Base-by-base conservation (phyloP, 2,888 invertebrate genomes). In the Coronaproctus castanopsis region DNA sequence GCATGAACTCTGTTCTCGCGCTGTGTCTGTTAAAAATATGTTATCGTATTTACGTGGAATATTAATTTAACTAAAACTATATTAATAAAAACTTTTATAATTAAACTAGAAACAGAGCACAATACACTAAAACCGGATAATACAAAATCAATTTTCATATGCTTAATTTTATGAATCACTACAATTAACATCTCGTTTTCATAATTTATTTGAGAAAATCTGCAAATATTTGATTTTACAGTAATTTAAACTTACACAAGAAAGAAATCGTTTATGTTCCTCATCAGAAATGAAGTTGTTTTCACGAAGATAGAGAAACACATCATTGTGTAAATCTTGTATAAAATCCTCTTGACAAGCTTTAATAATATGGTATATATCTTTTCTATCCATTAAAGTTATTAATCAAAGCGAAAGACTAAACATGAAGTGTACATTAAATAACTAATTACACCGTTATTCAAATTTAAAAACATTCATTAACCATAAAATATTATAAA, bases 261-360 rank as follows among this genome's bases (percentile, higher is more conserved):
- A 55, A 57, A 51, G 57, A 21, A 65, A 63, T 2, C 49, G 2
- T 3, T 53, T 10, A 54, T 54, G 63, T 21, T 65, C 65, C 23
- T 55, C 52, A 5, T 22, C 3, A 2, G 61, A 61, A 21, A 65
- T 18, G 2, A 63, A 52, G 21, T 57, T 22, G 36, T 55, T 23
- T 22, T 62, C 53, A 21, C 21, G 52, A 8, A 64, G 48, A 14
- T 55, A 50, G 20, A 54, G 20, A 1, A 61, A 52, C 1, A 64
- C 61, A 57, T 65, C 65, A 21, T 57, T 59, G 57, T 64, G 63
- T 22, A 64, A 56, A 23, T 64, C 63, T 36, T 63, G 51, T 51
- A 62, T 54, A 21, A 64, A 58, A 8, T 20, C 23, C 2, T 58
- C 20, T 48, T 54, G 55, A 54, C 58, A 53, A 18, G 48, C 24